Evolutionary conservation across 2,113 vertebrate species (phyloP), one percentile per base, ranked within the genome.

Genomic region (Caranx ignobilis): DNA sequence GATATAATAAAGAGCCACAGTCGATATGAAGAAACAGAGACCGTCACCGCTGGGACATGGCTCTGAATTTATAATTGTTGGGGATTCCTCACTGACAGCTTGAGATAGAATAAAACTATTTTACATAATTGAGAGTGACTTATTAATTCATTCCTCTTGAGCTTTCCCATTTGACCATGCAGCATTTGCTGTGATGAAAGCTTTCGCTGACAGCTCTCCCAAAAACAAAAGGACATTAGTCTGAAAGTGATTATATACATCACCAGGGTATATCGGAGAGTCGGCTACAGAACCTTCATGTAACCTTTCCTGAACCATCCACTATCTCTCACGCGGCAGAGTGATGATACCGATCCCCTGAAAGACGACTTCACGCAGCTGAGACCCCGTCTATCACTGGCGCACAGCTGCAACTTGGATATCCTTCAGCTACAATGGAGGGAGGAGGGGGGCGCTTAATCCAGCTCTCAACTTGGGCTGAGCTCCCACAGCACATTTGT

Each of bases 61-160:
- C 63, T 84, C 41, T 69, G 84, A 79, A 61, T 79, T 75, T 66
- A 84, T 84, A 87, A 87, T 75, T 81, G 81, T 88, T 88, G 88
- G 73, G 67, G 66, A 82, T 83, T 83, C 55, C 76, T 48, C 68
- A 60, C 84, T 82, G 89, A 80, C 86, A 74, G 71, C 83, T 86
- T 12, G 69, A 73, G 84, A 93, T 79, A 79, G 73, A 73, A 81
- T 71, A 66, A 80, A 84, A 75, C 47, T 75, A 39, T 79, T 85
- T 72, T 52, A 66, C 87, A 79, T 85, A 81, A 88, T 88, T 87
- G 67, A 79, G 71, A 88, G 47, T 11, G 54, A 77, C 77, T 85
- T 82, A 77, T 78, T 83, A 78, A 86, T 86, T 41, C 73, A 65
- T 78, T 82, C 55, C 75, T 83, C 82, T 71, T 37, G 81, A 85